A percentile compares a stretch with the other conserved stretches of the same genome.
Conservation (phyloP, 2,797 vertebrate species). For the Chaenodraco wilsoni region DNA sequence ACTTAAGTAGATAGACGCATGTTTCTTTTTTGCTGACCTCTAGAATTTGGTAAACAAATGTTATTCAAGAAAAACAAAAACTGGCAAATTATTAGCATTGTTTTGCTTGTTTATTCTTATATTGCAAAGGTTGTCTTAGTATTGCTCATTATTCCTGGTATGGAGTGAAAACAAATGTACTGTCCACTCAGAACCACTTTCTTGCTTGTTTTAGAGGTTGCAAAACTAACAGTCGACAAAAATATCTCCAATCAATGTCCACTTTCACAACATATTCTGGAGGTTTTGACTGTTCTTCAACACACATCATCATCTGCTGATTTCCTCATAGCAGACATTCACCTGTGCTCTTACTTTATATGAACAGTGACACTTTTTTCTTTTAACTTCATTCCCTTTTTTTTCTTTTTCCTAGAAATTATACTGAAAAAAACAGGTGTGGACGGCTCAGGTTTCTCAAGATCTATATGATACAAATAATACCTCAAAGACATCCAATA, state of each 20-base stretch:
- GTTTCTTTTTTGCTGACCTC: neutral
- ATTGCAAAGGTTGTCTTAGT: neutral
- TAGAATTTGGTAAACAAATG: neutral
- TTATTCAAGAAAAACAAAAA: neutral
- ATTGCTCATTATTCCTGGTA: neutral
- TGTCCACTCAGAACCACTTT: neutral
- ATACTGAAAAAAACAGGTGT: constrained; percentile 49
- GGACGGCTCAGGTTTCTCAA: constrained; percentile 38
- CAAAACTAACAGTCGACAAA: neutral
- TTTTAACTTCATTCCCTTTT: no score
- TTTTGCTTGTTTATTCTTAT: neutral
- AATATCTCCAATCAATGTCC: neutral
- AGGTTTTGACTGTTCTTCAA: neutral
- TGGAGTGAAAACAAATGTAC: neutral
- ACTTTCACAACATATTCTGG: neutral
- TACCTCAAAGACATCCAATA: constrained; percentile 65
- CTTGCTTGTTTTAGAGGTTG: neutral
- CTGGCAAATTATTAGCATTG: neutral
- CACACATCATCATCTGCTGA: neutral
- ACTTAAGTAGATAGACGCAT: no score
- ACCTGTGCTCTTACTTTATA: neutral
- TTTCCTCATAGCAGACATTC: neutral
- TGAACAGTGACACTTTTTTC: no score
- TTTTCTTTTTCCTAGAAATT: constrained; percentile 39
- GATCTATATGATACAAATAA: constrained; percentile 5